Evolutionary conservation across 2,113 vertebrate genomes (phyloP).

Genomic region (Psittacara wagleri): DNA sequence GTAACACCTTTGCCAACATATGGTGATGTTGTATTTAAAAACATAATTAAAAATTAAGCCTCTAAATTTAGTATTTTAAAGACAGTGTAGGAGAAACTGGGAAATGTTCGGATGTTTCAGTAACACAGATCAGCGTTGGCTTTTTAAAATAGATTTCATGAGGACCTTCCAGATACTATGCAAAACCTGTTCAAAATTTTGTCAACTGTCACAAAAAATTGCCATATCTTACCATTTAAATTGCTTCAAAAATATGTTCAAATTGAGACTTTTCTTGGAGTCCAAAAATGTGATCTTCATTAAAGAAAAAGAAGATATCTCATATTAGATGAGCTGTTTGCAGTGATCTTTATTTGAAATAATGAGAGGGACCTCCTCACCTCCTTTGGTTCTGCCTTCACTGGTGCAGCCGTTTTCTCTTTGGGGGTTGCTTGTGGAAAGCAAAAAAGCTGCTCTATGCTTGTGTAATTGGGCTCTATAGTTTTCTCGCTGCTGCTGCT

Average conservation of each 20-base stretch:
- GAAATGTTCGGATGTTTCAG: not conserved
- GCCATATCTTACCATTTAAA: slow-evolving; percentile 88
- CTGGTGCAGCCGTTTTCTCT: slow-evolving; percentile 76
- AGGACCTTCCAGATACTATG: not conserved
- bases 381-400: slow-evolving; percentile 91
- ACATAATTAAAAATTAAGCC: not conserved
- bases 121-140: not conserved
- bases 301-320: slow-evolving; percentile 57
- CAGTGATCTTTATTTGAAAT: not conserved
- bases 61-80: not conserved
- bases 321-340: slow-evolving; percentile 40
- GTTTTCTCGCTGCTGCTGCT: slow-evolving; percentile 54
- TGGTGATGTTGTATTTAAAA: not conserved
- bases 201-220: not conserved
- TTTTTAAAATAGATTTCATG: not conserved
- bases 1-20: not conserved
- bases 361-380: slow-evolving; percentile 59
- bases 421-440: slow-evolving; percentile 85
- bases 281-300: slow-evolving; percentile 95
- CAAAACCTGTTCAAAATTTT: slow-evolving; percentile 21
- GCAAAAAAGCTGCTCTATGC: slow-evolving; percentile 94
- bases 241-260: slow-evolving; percentile 98
- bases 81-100: not conserved
- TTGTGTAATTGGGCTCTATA: slow-evolving; percentile 88
- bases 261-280: slow-evolving; percentile 93